These are phyloP conservation scores for Electrona antarctica DNA, from an alignment of 2,113 vertebrate genomes.

Conservation along the genomic window DNA sequence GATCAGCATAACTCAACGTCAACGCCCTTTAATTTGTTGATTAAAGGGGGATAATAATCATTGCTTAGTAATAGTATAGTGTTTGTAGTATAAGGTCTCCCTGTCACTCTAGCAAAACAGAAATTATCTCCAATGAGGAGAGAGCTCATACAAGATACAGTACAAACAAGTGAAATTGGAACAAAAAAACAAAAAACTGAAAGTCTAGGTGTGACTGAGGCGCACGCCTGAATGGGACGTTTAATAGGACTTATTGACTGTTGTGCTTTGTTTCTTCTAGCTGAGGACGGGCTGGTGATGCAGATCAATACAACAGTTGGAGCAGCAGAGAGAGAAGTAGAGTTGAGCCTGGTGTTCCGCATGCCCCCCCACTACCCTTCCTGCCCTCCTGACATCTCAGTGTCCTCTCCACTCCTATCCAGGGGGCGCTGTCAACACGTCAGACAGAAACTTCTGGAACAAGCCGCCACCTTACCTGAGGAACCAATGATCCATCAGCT, in stretches of 20 bases:
- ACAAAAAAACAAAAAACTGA: too few relatives aligned
- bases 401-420: slow-evolving; percentile 40
- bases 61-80: too few relatives aligned
- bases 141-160: too few relatives aligned
- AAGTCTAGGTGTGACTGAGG: not conserved
- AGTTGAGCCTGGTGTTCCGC: slow-evolving; percentile 41
- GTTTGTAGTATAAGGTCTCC: not conserved
- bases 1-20: too few relatives aligned
- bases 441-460: slow-evolving; percentile 46
- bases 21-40: too few relatives aligned
- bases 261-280: slow-evolving; percentile 13
- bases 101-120: not conserved
- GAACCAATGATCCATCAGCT: slow-evolving; percentile 59
- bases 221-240: not conserved
- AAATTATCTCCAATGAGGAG: too few relatives aligned
- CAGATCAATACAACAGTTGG: slow-evolving; percentile 31
- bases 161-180: too few relatives aligned
- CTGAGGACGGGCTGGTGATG: slow-evolving; percentile 44
- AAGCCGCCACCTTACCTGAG: slow-evolving; percentile 35
- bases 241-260: not conserved
- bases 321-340: slow-evolving; percentile 7
- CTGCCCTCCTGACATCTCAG: slow-evolving; percentile 46
- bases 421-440: slow-evolving; percentile 44
- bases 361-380: slow-evolving; percentile 44
- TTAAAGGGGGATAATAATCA: too few relatives aligned